Base-by-base conservation (phyloP, 2,888 invertebrate genomes). In the Priocnemis perturbator region DNA sequence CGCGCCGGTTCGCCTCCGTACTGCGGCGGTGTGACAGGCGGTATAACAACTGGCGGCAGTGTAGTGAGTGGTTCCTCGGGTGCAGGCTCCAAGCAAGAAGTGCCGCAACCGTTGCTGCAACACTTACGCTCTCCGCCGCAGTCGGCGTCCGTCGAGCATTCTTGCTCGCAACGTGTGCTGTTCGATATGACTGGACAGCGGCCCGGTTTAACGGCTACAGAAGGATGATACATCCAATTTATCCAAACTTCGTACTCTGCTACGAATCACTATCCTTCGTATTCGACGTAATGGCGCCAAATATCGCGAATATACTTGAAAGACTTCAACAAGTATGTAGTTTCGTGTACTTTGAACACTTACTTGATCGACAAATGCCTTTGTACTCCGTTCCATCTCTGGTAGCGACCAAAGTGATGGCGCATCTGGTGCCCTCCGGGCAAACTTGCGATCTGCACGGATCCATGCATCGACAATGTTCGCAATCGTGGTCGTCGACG, bases 131-230 rank as follows among this genome's bases (percentile, higher is more conserved):
- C 92, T 44, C 93, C 93, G 15, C 92, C 89, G 86, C 97, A 98
- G 85, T 96, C 95, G 0, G 95, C 95, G 87, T 97, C 97, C 63
- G 93, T 93, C 70, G 91, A 89, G 84, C 97, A 97, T 87, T 95
- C 94, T 44, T 91, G 90, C 9, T 91, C 92, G 86, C 97, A 97
- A 56, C 88, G 83, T 15, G 91, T 90, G 60, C 90, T 88, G 58
- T 87, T 87, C 9, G 89, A 88, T 20, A 91, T 83, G 55, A 81
- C 85, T 2, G 95, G 95, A 83, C 95, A 95, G 26, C 89, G 89
- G 3, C 95, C 95, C n/a, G 91, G 90, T 87, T 95, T 97, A 81
- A 91, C 91, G 23, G 91, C 95, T 95, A 85, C 15, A 4, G n/a
- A 19, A n/a, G 20, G 20, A 52, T 1, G 2, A n/a, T n/a, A n/a